Evolutionary conservation across 2,113 vertebrate genomes (phyloP), one percentile per base, ranked within the genome.

Genomic region (Tamias sibiricus): DNA sequence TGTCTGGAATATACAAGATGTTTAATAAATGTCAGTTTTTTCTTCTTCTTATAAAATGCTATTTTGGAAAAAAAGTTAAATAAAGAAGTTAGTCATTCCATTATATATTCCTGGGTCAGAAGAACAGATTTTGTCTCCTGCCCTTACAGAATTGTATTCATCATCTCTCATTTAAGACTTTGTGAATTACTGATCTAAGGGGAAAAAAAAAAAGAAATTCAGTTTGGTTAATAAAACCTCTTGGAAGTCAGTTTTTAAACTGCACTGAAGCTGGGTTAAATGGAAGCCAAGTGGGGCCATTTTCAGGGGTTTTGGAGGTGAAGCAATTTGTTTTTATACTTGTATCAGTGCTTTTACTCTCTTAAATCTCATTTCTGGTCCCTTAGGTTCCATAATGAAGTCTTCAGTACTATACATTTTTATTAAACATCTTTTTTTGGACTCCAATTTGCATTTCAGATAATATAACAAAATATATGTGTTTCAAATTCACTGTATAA

Each of bases 391-490:
- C 90, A 80, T 98, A 95, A 98, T 98, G 86, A 96, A 97, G 97
- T 95, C 97, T 97, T 98, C 90, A 97, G 94, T 62, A 94, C 62
- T 97, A 95, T 92, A 97, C 95, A 95, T 97, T 98, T 98, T 98
- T 98, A 98, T 98, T 97, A 97, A 96, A 98, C 97, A 97, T 97
- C 95, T 95, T 96, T 97, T 95, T 94, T 96, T 96, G 93, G 81
- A 87, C 37, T 94, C 76, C 47, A 90, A 97, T 98, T 98, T 98
- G 95, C 97, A 98, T 97, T 98, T 98, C 97, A 98, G 96, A 97
- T 98, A 97, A 95, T 98, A 90, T 98, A 97, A 98, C 97, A 97
- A 98, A 98, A 98, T 97, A 95, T 98, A 96, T 98, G 98, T 97
- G 95, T 98, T 98, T 98, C 87, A 98, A 95, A 95, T 97, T 97